Conservation (phyloP, 2,113 vertebrate genomes). For the Heterocephalus glaber region DNA sequence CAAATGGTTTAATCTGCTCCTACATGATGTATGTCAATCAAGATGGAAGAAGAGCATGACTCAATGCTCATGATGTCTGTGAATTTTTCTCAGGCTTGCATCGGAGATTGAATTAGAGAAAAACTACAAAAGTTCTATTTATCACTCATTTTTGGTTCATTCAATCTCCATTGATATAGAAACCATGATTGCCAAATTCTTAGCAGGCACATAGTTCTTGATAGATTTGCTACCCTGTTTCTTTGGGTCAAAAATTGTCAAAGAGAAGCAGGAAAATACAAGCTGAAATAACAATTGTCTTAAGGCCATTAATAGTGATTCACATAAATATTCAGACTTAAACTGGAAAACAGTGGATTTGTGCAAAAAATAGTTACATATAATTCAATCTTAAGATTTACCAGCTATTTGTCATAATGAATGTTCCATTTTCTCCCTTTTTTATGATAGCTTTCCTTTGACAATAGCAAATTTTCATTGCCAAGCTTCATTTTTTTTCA, state of each 20-base stretch:
- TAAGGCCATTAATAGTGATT: not conserved
- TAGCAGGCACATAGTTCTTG: not conserved
- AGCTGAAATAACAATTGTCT: not conserved
- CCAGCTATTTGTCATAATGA: not conserved
- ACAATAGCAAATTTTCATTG: not conserved
- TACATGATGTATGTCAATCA: not conserved
- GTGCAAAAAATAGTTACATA: not conserved
- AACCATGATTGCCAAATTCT: not conserved
- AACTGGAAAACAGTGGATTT: not conserved
- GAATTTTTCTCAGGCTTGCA: not conserved
- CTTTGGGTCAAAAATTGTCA: conserved; percentile 1
- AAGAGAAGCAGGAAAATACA: not conserved
- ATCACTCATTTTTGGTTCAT: not conserved
- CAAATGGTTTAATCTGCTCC: not conserved
- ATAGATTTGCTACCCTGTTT: not conserved
- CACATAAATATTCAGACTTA: not conserved
- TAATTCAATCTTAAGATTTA: not conserved
- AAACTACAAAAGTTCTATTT: not conserved
- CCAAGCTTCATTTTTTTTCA: not conserved
- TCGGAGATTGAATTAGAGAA: not conserved
- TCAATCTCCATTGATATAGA: not conserved
- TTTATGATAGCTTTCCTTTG: not conserved
- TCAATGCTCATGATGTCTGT: not conserved
- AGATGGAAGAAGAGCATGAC: not conserved
- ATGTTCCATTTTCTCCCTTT: not conserved